Evolutionary conservation across 2,888 invertebrate genomes (phyloP).

Genomic region (Drosophila flavopinicola): DNA sequence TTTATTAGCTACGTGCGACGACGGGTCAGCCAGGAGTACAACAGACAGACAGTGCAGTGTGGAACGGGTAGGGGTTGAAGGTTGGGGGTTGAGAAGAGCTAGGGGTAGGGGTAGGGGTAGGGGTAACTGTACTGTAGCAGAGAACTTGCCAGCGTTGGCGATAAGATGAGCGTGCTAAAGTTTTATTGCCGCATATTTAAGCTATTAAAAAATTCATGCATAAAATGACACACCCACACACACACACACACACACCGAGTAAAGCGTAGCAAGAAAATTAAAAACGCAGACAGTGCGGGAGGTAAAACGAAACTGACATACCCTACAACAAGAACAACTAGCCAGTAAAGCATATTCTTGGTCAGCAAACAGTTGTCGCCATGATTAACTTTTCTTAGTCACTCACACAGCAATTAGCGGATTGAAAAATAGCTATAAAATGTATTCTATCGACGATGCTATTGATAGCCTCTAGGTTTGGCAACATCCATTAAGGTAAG

Average conservation of each 20-base stretch:
- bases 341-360: background rate
- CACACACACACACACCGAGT: constrained; percentile 10
- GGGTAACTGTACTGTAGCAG: constrained; percentile 13
- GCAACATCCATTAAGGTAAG: too few species aligned
- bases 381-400: too few species aligned
- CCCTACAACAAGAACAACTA: constrained; percentile 3
- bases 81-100: too few species aligned
- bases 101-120: background rate
- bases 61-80: background rate
- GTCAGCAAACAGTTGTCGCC: background rate
- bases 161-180: constrained; percentile 79
- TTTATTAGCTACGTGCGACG: constrained; percentile 73
- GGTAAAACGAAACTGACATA: constrained; percentile 6
- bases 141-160: constrained; percentile 67
- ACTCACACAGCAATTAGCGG: too few species aligned
- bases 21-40: constrained; percentile 33
- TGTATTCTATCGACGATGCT: too few species aligned
- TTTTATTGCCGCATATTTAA: constrained; percentile 79
- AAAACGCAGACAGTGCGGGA: constrained; percentile 41
- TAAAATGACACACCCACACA: constrained; percentile 63
- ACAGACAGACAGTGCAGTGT: background rate
- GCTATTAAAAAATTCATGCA: constrained; percentile 79
- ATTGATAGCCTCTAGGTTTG: too few species aligned
- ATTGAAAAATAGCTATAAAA: too few species aligned
- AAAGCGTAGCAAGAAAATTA: constrained; percentile 46